A percentile compares a stretch with the other conserved stretches of the same genome.
Evolutionary conservation across 2,888 invertebrate genomes (phyloP).

Genomic region (Osmoderma eremita): DNA sequence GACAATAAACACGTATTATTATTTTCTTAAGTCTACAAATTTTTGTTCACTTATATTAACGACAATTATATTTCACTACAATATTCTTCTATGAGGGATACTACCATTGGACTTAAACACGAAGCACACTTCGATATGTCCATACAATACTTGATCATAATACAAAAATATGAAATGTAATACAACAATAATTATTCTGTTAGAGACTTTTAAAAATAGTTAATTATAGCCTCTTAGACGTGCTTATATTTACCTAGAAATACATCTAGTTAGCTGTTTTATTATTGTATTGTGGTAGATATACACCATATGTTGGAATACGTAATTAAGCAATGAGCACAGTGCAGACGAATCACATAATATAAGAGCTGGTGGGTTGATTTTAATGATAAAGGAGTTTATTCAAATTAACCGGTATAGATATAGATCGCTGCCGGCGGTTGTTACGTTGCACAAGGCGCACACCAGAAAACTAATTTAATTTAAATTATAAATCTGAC

Average conservation of each 20-base stretch:
- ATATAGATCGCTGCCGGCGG: conserved; percentile 41
- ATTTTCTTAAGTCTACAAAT: too few relatives aligned
- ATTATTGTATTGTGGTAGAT: not conserved
- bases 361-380: conserved; percentile 17
- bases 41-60: too few relatives aligned
- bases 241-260: too few relatives aligned
- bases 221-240: too few relatives aligned
- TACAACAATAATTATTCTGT: too few relatives aligned
- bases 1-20: too few relatives aligned
- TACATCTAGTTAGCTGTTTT: not conserved
- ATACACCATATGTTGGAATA: conserved; percentile 33
- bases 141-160: not conserved
- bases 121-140: too few relatives aligned
- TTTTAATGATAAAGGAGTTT: conserved; percentile 37
- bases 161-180: not conserved
- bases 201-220: too few relatives aligned
- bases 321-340: conserved; percentile 25
- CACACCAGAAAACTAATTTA: conserved; percentile 45
- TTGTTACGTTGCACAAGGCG: conserved; percentile 9
- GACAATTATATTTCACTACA: too few relatives aligned
- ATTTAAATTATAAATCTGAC: conserved; percentile 48
- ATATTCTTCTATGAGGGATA: too few relatives aligned
- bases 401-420: conserved; percentile 47
- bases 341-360: not conserved
- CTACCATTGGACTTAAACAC: too few relatives aligned